A percentile compares a stretch with the other conserved stretches of the same genome.
Conservation (phyloP, 2,797 vertebrate species). For the Paguma larvata region DNA sequence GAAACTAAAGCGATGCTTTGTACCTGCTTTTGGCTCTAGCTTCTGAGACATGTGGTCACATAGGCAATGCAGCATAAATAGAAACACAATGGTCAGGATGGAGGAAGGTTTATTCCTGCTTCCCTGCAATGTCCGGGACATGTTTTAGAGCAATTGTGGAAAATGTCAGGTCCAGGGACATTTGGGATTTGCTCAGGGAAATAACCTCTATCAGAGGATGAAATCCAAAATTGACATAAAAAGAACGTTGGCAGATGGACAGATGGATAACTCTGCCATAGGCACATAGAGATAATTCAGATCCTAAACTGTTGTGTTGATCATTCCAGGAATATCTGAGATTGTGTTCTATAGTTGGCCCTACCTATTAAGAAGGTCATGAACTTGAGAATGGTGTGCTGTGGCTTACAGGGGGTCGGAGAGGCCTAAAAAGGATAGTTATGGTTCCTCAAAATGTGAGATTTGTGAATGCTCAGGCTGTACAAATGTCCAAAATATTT, state of each 20-base stretch:
- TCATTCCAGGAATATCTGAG: neutral
- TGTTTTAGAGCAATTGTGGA: neutral
- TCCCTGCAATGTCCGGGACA: neutral
- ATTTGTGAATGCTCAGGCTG: neutral
- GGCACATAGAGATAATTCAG: neutral
- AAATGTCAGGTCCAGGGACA: neutral
- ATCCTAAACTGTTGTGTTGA: neutral
- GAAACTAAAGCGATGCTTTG: neutral
- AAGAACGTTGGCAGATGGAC: neutral
- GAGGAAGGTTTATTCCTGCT: neutral
- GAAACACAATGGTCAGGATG: neutral
- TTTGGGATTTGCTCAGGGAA: neutral
- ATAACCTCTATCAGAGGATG: neutral
- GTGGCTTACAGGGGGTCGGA: neutral
- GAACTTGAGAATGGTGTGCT: neutral
- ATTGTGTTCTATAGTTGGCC: neutral
- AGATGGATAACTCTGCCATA: neutral
- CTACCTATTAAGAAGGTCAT: neutral
- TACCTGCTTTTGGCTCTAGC: neutral
- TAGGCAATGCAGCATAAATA: neutral
- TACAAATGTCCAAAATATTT: neutral
- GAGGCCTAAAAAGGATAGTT: neutral
- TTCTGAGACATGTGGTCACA: neutral
- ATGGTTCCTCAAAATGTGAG: neutral
- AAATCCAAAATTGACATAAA: neutral